Evolutionary conservation across 2,797 vertebrate species (phyloP).

Genomic region (Intellagama lesueurii): DNA sequence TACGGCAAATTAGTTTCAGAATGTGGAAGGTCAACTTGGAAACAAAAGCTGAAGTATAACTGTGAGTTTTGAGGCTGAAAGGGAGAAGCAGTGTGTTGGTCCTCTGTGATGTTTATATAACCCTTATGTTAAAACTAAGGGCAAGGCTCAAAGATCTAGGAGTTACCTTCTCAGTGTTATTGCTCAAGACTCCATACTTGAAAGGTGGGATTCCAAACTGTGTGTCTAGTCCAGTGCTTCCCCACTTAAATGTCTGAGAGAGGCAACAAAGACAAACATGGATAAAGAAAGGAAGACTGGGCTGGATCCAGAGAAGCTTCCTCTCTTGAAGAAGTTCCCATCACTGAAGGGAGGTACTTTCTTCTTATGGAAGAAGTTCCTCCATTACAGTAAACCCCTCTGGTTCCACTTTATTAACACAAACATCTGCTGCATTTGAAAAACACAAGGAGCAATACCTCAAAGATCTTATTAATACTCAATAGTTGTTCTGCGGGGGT

Average conservation of each 20-base stretch:
- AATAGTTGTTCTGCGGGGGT: background rate
- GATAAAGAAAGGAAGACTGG: background rate
- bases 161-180: constrained; percentile 1
- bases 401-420: background rate
- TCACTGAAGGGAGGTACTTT: background rate
- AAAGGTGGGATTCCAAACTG: background rate
- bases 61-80: constrained; percentile 69
- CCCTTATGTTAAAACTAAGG: background rate
- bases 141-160: background rate
- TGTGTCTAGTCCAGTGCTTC: background rate
- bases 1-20: constrained; percentile 90
- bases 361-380: background rate
- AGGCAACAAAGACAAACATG: background rate
- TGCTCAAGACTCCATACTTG: background rate
- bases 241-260: background rate
- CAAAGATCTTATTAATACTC: background rate
- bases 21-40: constrained; percentile 78
- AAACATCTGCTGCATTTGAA: background rate
- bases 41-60: constrained; percentile 76
- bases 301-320: background rate
- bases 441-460: background rate
- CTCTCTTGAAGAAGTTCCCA: background rate
- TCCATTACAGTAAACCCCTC: background rate
- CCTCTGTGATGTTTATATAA: constrained; percentile 35
- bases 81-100: constrained; percentile 54